Evolutionary conservation across 2,797 vertebrate genomes (phyloP), one percentile per base, ranked within the genome.

Genomic region (Ataeniobius toweri): DNA sequence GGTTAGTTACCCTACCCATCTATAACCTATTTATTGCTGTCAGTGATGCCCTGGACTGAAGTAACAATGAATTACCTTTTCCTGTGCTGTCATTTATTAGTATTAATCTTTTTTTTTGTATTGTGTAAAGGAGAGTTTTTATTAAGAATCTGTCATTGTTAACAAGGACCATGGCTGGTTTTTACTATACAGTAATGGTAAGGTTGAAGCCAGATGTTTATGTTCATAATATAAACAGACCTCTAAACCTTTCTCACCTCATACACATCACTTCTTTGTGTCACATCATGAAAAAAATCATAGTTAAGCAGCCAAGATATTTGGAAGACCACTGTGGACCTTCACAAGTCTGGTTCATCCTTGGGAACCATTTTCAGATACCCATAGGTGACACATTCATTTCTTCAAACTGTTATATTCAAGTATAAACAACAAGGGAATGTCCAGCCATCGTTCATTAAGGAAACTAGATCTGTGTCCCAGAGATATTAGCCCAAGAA

Each of bases 1-100:
- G 84, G 85, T 89, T 55, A 76, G 58, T 75, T 18, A 2, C 74
- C 68, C 75, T 51, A 13, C 65, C 81, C 58, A 74, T 70, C 69
- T 63, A 69, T 76, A 71, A 50, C 53, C 79, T 51, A 39, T 44
- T 69, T 44, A 41, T 71, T 9, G 10, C 56, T 74, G 36, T 63
- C 50, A 24, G 6, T 79, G 20, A 28, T 31, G 22, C 39, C 36
- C n/a, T 51, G 26, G 41, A 22, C 50, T 76, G 71, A 59, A 82
- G 58, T 20, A 74, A 26, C 31, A 26, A 14, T 65, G 28, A 6
- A 81, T 56, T 51, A 7, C 24, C 8, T 31, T 53, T 26, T 80
- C 5, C 28, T 73, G 48, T 69, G 6, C 6, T 13, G 41, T 68
- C 68, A 67, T 41, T 41, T 53, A 67, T 77, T 12, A 78, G 18